phyloP scores from a whole-genome alignment of 2,113 vertebrate species.

The Macquaria ambigua region DNA sequence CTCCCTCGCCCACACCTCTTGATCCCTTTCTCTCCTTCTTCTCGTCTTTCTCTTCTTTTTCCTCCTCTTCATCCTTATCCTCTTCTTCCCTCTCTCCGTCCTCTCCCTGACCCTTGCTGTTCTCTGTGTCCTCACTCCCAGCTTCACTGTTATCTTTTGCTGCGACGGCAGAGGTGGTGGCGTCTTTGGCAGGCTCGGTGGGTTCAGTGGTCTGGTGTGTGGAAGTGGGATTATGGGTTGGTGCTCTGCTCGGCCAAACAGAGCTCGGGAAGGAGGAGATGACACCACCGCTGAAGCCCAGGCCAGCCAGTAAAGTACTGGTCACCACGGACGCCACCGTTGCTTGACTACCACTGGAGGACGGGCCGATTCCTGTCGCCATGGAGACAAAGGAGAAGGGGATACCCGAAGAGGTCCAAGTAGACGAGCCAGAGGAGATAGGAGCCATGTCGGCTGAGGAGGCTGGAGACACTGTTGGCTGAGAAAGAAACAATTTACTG shows the following conservation, averaged over 20 bases:
- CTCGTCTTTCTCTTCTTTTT: slow-evolving; percentile 85
- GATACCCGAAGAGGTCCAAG: slow-evolving; percentile 96
- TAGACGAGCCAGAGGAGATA: slow-evolving; percentile 97
- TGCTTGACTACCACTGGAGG: slow-evolving; percentile 95
- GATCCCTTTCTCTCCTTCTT: slow-evolving; percentile 64
- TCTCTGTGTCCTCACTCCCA: slow-evolving; percentile 86
- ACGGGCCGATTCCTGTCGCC: slow-evolving; percentile 96
- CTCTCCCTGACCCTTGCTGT: slow-evolving; percentile 81
- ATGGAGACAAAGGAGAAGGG: slow-evolving; percentile 98
- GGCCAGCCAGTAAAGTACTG: slow-evolving; percentile 93
- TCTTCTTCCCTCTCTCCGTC: slow-evolving; percentile 84
- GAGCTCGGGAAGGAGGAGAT: slow-evolving; percentile 97
- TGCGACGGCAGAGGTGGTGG: slow-evolving; percentile 74
- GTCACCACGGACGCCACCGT: slow-evolving; percentile 96
- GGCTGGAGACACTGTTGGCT: slow-evolving; percentile 96
- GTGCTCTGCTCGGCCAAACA: slow-evolving; percentile 91
- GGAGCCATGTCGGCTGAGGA: slow-evolving; percentile 98
- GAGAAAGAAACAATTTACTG: slow-evolving; percentile 23
- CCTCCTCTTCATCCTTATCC: slow-evolving; percentile 87
- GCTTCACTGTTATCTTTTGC: slow-evolving; percentile 76
- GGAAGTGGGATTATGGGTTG: slow-evolving; percentile 71
- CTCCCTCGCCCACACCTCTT: background rate
- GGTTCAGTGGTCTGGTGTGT: slow-evolving; percentile 37
- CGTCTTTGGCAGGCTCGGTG: slow-evolving; percentile 76
- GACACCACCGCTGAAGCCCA: slow-evolving; percentile 93